Evolutionary conservation across 2,797 vertebrate genomes (phyloP).

Genomic region (Alectoris magna): DNA sequence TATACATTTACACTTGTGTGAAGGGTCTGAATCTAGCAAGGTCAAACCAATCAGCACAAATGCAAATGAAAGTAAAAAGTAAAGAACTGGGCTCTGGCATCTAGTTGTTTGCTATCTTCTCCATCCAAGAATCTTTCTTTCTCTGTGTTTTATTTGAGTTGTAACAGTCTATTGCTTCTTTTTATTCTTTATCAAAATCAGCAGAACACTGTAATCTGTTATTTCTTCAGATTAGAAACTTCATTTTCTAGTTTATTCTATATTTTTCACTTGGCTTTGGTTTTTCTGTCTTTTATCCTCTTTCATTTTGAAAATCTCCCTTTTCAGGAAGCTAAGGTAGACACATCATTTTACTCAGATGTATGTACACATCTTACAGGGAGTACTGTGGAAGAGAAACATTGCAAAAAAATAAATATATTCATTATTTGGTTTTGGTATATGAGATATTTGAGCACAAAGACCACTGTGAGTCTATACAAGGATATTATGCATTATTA

Average conservation of each 20-base stretch:
- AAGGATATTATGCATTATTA: neutral
- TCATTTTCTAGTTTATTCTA: neutral
- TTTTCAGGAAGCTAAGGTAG: neutral
- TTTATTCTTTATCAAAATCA: neutral
- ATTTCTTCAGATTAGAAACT: neutral
- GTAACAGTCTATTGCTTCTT: neutral
- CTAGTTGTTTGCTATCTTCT: constrained; percentile 1
- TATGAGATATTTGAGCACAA: neutral
- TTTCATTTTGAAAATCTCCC: neutral
- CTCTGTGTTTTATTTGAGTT: neutral
- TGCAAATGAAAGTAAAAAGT: constrained; percentile 40
- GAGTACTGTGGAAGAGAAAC: neutral
- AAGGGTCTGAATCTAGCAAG: constrained; percentile 29
- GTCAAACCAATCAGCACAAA: constrained; percentile 49
- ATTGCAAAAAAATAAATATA: neutral
- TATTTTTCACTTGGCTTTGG: neutral
- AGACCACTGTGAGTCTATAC: neutral
- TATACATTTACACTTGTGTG: neutral
- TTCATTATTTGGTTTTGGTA: neutral
- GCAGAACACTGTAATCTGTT: neutral
- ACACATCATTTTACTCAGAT: neutral
- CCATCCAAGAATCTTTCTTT: neutral
- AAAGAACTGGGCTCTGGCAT: neutral
- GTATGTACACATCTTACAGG: neutral
- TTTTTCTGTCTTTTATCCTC: neutral